These are phyloP conservation scores for Ariopsis seemanni DNA, from an alignment of 2,113 vertebrate genomes.

Conservation along the genomic window DNA sequence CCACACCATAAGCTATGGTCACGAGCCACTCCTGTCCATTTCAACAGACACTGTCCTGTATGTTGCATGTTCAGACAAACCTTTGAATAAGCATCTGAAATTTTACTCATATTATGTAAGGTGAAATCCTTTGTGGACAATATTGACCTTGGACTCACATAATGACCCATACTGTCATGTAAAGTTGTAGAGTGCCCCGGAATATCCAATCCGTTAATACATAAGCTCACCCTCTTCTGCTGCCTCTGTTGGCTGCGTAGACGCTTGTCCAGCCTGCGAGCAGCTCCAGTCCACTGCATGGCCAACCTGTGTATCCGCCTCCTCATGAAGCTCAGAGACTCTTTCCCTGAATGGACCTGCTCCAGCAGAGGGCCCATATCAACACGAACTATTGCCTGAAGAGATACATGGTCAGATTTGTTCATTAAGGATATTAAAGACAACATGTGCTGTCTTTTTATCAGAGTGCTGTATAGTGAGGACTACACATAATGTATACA, in stretches of 20 bases:
- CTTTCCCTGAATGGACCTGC: conserved; percentile 89
- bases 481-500: background rate
- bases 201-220: background rate
- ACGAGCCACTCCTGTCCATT: background rate
- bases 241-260: conserved; percentile 73
- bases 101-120: background rate
- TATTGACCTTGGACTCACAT: background rate
- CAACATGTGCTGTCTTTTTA: background rate
- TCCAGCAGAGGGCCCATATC: conserved; percentile 86
- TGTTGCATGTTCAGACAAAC: background rate
- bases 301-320: conserved; percentile 84
- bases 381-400: conserved; percentile 82
- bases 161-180: background rate
- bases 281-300: conserved; percentile 83
- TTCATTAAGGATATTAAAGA: background rate
- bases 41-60: background rate
- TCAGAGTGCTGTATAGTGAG: background rate
- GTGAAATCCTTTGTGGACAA: background rate
- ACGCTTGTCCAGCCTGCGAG: conserved; percentile 78
- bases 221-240: conserved; percentile 81
- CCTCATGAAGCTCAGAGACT: conserved; percentile 97
- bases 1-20: background rate
- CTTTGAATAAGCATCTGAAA: background rate
- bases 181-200: background rate
- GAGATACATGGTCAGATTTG: background rate